Base-by-base conservation (phyloP, 2,113 vertebrate species). In the Hypomesus transpacificus region DNA sequence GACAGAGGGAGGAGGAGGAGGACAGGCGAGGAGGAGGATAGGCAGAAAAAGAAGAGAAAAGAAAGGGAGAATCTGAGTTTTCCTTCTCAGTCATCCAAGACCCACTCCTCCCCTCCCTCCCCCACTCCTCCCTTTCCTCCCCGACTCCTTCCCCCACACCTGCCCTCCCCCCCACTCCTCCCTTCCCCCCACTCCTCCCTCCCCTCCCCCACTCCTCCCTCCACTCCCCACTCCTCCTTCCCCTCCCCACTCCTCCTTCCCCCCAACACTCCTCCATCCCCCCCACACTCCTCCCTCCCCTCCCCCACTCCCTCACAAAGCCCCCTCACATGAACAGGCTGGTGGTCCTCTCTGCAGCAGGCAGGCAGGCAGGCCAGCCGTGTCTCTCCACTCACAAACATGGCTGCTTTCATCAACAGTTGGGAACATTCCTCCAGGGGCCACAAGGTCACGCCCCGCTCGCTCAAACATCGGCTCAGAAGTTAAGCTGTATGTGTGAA, bases 271-370 rank as follows among this genome's bases (percentile, higher is more conserved):
- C 34, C 21, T 21, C 56, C 56, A 1, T 16, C n/a, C n/a, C 20
- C 21, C n/a, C 4, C 31, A 6, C 31, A 34, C n/a, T 22, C 13
- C 39, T 16, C 22, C 17, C 31, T 6, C 39, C 46, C 34, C 13
- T 51, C 46, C 56, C 18, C 28, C 8, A n/a, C 58, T 24, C 54
- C 14, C 16, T 54, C 58, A 52, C 64, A 67, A 66, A 39, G 64
- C 62, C 75, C 68, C 73, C 80, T 63, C 34, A 71, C 14, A 80
- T 52, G 51, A 63, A 57, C 67, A 61, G 17, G 67, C 66, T 20
- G 17, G 31, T 34, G 31, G 1, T 34, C 7, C 31, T 34, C 31
- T 34, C 31, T 6, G 31, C 31, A 34, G 31, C 31, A 4, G 5
- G 31, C 31, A 34, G 28, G 28, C 28, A 31, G 31, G 31, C 31